Percentiles rank a stretch among this genome's conserved stretches.
Conservation (phyloP, 2,888 invertebrate genomes). For the Aelia acuminata region DNA sequence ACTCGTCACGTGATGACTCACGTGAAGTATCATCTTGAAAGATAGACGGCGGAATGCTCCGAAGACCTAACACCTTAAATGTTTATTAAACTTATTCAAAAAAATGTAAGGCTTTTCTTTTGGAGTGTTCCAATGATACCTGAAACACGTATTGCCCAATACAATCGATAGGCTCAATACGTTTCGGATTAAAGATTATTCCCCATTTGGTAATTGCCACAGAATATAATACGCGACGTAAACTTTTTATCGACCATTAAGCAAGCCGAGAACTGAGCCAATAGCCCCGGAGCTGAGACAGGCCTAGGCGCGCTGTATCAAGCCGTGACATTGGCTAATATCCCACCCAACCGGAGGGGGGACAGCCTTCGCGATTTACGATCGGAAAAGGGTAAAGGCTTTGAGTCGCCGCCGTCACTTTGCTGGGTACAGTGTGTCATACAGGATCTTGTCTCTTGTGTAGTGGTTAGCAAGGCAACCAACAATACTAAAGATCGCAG, state of each 20-base stretch:
- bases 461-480: no score
- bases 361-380: not conserved
- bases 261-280: no score
- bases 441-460: no score
- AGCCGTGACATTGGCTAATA: slow-evolving; percentile 37
- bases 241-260: slow-evolving; percentile 4
- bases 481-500: no score
- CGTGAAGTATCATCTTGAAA: no score
- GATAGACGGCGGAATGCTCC: no score
- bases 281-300: not conserved
- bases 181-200: not conserved
- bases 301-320: not conserved
- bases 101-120: not conserved
- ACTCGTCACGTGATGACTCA: no score
- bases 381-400: slow-evolving; percentile 12
- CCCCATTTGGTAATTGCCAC: not conserved
- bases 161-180: not conserved
- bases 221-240: slow-evolving; percentile 7
- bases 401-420: not conserved
- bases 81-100: no score
- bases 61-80: no score
- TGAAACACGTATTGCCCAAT: no score
- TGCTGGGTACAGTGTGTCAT: no score
- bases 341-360: no score
- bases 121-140: not conserved